Evolutionary conservation across 2,888 invertebrate genomes (phyloP).

Genomic region (Synanthedon tipuliformis): DNA sequence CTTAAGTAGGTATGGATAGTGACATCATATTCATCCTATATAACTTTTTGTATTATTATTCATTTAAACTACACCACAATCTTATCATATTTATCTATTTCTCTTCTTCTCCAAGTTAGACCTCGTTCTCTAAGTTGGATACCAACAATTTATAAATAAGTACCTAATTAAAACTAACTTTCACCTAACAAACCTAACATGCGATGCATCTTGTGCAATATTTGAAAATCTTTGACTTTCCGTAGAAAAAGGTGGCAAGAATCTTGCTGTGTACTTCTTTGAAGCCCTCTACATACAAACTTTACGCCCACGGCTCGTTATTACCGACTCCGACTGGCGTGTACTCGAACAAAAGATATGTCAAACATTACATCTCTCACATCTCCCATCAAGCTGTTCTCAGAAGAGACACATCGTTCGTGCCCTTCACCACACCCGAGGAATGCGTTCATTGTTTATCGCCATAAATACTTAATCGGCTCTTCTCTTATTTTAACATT

Average conservation of each 20-base stretch:
- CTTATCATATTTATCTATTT: too few species aligned
- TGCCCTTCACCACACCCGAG: slow-evolving; percentile 12
- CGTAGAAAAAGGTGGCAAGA: not conserved
- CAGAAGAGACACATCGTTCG: slow-evolving; percentile 16
- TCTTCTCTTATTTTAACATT: too few species aligned
- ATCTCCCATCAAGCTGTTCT: slow-evolving; percentile 23
- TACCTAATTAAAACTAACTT: too few species aligned
- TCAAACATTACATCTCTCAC: slow-evolving; percentile 15
- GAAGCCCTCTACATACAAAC: slow-evolving; percentile 9
- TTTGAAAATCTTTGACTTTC: not conserved
- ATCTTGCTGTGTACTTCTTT: slow-evolving; percentile 13
- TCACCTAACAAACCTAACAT: too few species aligned
- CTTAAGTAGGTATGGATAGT: too few species aligned
- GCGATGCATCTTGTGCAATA: not conserved
- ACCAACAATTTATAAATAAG: too few species aligned
- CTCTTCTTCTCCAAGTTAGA: too few species aligned
- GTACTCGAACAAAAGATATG: not conserved
- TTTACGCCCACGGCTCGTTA: slow-evolving; percentile 7
- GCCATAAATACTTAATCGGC: too few species aligned
- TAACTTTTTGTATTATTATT: too few species aligned
- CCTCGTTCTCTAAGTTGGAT: too few species aligned
- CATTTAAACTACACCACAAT: too few species aligned
- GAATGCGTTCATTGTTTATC: slow-evolving; percentile 8
- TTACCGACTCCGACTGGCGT: not conserved
- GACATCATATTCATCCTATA: too few species aligned